Percentiles rank a stretch among this genome's conserved stretches.
phyloP scores from a whole-genome alignment of 2,888 invertebrate species.

The Tanytarsus gracilentus region DNA sequence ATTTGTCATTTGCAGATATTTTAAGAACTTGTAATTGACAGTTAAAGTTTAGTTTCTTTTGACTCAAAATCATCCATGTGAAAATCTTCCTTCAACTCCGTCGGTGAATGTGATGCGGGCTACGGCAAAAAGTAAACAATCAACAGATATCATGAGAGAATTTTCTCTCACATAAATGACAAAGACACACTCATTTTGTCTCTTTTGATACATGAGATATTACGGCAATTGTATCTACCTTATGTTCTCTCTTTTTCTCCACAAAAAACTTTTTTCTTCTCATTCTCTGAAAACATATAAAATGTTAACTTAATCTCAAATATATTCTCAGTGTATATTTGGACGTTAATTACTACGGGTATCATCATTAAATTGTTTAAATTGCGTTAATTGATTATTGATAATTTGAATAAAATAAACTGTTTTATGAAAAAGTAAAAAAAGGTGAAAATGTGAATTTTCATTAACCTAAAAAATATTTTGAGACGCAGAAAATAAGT shows the following conservation, averaged over 20 bases:
- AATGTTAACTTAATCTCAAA: slow-evolving; percentile 16
- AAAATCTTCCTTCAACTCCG: neutral
- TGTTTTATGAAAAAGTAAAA: no score
- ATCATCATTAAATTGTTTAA: neutral
- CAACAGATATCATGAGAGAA: no score
- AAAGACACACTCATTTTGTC: neutral
- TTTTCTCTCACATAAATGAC: no score
- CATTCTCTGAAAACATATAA: slow-evolving; percentile 5
- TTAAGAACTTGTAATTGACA: slow-evolving; percentile 23
- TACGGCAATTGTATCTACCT: no score
- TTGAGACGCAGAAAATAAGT: no score
- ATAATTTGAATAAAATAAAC: no score
- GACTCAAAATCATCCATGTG: neutral
- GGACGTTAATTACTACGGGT: neutral
- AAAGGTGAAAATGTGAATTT: no score
- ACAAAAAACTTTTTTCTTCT: neutral
- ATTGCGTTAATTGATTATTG: no score
- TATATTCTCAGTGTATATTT: slow-evolving; percentile 11
- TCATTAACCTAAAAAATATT: no score
- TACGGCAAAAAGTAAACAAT: neutral
- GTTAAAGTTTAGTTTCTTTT: slow-evolving; percentile 27
- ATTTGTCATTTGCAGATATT: slow-evolving; percentile 21
- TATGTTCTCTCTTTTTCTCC: neutral
- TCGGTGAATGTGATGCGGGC: neutral
- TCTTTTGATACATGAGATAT: no score